These are phyloP conservation scores for Beaufortia kweichowensis DNA, from an alignment of 2,113 vertebrate genomes.

Conservation along the genomic window DNA sequence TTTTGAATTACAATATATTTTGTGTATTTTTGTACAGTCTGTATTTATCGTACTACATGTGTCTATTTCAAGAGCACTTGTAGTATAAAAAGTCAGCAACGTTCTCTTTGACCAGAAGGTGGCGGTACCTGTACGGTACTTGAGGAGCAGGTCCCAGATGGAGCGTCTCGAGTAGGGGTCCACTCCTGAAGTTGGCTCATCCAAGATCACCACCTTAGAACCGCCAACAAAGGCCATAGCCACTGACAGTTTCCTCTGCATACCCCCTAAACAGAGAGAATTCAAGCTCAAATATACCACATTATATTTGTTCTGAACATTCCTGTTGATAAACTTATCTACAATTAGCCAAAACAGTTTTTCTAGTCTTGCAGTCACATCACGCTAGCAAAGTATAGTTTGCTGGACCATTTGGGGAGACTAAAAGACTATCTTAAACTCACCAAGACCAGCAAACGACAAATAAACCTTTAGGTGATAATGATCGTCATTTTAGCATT, in stretches of 20 bases:
- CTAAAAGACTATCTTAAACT: no score
- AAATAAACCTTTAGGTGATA: no score
- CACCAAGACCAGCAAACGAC: background rate
- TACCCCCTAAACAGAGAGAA: constrained; percentile 72
- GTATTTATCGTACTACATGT: no score
- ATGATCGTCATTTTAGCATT: no score
- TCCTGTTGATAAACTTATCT: background rate
- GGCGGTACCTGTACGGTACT: constrained; percentile 79
- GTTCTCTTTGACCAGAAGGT: constrained; percentile 1
- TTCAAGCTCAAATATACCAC: background rate
- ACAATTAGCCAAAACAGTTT: no score
- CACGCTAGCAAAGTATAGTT: no score
- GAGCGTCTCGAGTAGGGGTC: constrained; percentile 86
- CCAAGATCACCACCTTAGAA: constrained; percentile 83
- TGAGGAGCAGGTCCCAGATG: constrained; percentile 90
- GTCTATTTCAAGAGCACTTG: no score
- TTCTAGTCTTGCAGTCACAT: no score
- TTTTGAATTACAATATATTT: no score
- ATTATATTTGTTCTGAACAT: background rate
- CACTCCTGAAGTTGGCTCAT: constrained; percentile 91
- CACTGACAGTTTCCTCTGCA: constrained; percentile 87
- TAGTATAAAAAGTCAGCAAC: no score
- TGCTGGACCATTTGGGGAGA: no score
- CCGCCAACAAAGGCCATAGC: constrained; percentile 88
- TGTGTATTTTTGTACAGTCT: background rate